Evolutionary conservation across 2,888 invertebrate genomes (phyloP).

Genomic region (Rhingia rostrata): DNA sequence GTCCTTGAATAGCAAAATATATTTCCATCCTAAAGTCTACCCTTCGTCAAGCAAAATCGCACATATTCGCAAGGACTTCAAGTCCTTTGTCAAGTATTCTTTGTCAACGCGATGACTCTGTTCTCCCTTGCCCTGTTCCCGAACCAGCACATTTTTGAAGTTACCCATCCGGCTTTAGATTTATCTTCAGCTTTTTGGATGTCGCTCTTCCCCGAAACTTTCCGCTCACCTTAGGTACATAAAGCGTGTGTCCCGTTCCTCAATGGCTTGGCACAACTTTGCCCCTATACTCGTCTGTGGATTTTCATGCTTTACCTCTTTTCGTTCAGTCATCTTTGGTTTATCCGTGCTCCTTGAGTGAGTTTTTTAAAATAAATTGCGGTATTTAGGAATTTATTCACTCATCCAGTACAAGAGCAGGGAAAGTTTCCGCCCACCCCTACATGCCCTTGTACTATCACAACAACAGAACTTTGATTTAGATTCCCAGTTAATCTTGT

Average conservation of each 20-base stretch:
- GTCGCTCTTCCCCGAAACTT: constrained; percentile 39
- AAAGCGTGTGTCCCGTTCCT: constrained; percentile 7
- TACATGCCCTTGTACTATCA: constrained; percentile 66
- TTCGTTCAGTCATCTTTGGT: constrained; percentile 57
- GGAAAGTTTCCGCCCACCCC: constrained; percentile 23
- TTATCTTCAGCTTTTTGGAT: constrained; percentile 67
- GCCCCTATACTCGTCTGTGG: constrained; percentile 21
- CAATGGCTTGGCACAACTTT: constrained; percentile 56
- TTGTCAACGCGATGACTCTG: constrained; percentile 58
- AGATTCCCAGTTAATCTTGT: constrained; percentile 71
- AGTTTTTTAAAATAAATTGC: constrained; percentile 72
- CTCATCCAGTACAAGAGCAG: constrained; percentile 12
- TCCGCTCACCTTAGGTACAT: constrained; percentile 23
- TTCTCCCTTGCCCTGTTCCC: constrained; percentile 3
- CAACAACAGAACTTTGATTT: constrained; percentile 73
- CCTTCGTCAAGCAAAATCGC: neutral
- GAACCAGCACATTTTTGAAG: constrained; percentile 28
- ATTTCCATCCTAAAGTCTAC: constrained; percentile 1
- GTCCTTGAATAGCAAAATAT: constrained; percentile 24
- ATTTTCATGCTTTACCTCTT: constrained; percentile 64
- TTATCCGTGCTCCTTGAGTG: constrained; percentile 49
- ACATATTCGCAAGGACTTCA: constrained; percentile 31
- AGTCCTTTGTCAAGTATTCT: constrained; percentile 72
- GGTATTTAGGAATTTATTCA: constrained; percentile 72
- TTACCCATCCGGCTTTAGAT: constrained; percentile 65